Evolutionary conservation across 2,797 vertebrate genomes (phyloP).

Genomic region (Percopsis omiscomaycus): DNA sequence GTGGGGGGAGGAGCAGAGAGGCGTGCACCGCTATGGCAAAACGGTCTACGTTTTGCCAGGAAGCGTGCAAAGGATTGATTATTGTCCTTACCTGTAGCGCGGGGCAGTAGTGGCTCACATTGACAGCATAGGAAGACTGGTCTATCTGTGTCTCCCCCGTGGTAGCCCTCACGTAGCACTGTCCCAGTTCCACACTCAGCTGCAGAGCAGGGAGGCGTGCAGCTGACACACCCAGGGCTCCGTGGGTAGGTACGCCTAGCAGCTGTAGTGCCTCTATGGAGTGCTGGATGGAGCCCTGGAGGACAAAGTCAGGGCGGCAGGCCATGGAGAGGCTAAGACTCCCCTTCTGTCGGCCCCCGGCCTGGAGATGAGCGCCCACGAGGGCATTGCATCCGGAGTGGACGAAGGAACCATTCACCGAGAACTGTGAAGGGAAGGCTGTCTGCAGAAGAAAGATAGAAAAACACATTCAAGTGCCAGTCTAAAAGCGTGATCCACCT

Average conservation of each 20-base stretch:
- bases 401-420: slow-evolving; percentile 71
- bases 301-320: slow-evolving; percentile 35
- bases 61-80: background rate
- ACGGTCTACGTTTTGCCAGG: background rate
- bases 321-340: slow-evolving; percentile 53
- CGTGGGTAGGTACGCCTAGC: slow-evolving; percentile 67
- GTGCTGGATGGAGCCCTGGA: slow-evolving; percentile 71
- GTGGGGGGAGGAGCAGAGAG: too few species aligned
- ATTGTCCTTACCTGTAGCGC: slow-evolving; percentile 70
- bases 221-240: slow-evolving; percentile 49
- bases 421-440: slow-evolving; percentile 64
- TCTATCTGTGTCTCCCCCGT: slow-evolving; percentile 47
- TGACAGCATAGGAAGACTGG: slow-evolving; percentile 61
- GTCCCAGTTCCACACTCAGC: slow-evolving; percentile 70
- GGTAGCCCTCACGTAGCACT: slow-evolving; percentile 66
- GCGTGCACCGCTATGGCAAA: too few species aligned
- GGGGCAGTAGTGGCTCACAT: slow-evolving; percentile 72
- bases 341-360: slow-evolving; percentile 46
- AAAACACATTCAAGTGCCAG: background rate
- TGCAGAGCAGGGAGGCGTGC: slow-evolving; percentile 38
- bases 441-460: slow-evolving; percentile 27
- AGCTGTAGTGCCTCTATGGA: slow-evolving; percentile 58
- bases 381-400: slow-evolving; percentile 53
- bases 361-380: slow-evolving; percentile 55
- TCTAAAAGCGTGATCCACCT: background rate